phyloP scores from a whole-genome alignment of 2,797 vertebrate species.

The Rhynchonycteris naso region DNA sequence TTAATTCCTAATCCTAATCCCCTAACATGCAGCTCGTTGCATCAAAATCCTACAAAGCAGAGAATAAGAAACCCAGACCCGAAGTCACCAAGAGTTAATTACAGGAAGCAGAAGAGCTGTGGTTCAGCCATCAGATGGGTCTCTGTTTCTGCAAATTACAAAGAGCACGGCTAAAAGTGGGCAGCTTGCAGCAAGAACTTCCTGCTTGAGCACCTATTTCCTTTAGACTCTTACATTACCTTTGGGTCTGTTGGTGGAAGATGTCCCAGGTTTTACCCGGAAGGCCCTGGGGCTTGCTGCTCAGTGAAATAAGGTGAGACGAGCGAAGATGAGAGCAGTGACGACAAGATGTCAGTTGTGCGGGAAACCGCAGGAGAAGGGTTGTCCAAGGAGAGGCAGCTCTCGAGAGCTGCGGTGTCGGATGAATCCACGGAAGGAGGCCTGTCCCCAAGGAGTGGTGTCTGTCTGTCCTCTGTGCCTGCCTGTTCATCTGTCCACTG shows the following conservation, averaged over 20 bases:
- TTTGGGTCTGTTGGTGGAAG: neutral
- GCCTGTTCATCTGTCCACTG: neutral
- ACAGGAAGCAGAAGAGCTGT: neutral
- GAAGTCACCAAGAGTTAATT: neutral
- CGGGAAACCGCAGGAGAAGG: neutral
- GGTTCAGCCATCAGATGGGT: neutral
- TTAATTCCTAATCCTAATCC: neutral
- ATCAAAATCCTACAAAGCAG: neutral
- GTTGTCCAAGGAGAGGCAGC: neutral
- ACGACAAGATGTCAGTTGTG: neutral
- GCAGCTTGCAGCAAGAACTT: neutral
- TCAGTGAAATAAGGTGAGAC: neutral
- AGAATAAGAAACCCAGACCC: constrained; percentile 14
- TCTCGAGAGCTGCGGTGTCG: neutral
- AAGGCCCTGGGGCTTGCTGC: neutral
- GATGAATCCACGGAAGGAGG: neutral
- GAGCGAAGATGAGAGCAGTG: neutral
- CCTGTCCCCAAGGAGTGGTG: neutral
- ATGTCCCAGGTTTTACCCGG: neutral
- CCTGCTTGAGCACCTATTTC: neutral
- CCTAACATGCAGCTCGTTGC: neutral
- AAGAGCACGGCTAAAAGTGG: neutral
- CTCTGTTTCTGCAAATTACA: neutral
- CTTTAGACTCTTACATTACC: neutral
- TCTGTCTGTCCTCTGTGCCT: neutral